Conservation (phyloP, 2,888 invertebrate species). For the Acronicta psi region DNA sequence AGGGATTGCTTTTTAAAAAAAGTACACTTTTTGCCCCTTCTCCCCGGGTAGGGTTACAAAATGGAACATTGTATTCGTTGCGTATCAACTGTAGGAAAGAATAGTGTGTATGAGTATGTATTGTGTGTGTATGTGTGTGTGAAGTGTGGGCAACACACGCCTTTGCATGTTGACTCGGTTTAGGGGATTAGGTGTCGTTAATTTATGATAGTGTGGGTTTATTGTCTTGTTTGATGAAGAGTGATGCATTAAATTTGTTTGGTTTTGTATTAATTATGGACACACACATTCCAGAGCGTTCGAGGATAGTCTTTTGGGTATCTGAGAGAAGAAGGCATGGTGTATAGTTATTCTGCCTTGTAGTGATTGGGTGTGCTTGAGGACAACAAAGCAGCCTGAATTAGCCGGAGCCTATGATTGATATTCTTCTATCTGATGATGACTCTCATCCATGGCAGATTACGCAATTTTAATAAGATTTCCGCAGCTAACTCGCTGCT, state of each 20-base stretch:
- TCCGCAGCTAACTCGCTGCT: too few relatives aligned
- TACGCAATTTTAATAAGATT: too few relatives aligned
- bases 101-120: conserved; percentile 42
- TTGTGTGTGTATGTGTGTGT: conserved; percentile 58
- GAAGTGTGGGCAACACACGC: conserved; percentile 73
- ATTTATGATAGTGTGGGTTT: conserved; percentile 49
- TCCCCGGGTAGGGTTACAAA: conserved; percentile 84
- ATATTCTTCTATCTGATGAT: too few relatives aligned
- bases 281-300: not conserved
- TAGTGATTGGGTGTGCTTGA: too few relatives aligned
- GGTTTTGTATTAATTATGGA: conserved; percentile 13
- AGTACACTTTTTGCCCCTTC: conserved; percentile 80
- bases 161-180: conserved; percentile 63
- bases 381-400: too few relatives aligned
- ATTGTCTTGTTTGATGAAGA: conserved; percentile 42
- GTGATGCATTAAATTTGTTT: conserved; percentile 26
- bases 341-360: too few relatives aligned
- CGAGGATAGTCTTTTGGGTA: too few relatives aligned
- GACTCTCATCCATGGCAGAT: too few relatives aligned
- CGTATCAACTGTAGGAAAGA: conserved; percentile 61
- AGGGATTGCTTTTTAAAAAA: conserved; percentile 76
- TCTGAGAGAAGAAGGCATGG: too few relatives aligned
- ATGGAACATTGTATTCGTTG: conserved; percentile 80
- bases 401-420: too few relatives aligned
- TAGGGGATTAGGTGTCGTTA: conserved; percentile 52